A percentile compares a stretch with the other conserved stretches of the same genome.
Conservation (phyloP, 2,113 vertebrate species). For the Phycodurus eques region DNA sequence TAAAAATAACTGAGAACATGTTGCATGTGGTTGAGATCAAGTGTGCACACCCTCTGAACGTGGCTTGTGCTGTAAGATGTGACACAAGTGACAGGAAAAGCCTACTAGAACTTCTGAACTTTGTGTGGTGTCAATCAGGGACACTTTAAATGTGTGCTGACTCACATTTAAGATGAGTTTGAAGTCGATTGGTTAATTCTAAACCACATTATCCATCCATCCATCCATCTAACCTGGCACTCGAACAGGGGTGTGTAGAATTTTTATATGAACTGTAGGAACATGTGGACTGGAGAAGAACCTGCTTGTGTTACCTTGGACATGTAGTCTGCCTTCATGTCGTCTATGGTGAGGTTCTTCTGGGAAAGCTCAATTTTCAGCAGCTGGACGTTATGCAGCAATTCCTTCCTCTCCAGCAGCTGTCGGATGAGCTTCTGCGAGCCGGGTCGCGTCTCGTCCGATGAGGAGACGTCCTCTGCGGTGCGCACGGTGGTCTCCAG, state of each 20-base stretch:
- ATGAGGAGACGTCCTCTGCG: slow-evolving; percentile 91
- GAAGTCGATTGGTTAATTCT: too few species aligned
- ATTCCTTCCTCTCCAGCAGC: slow-evolving; percentile 88
- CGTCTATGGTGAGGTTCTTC: slow-evolving; percentile 91
- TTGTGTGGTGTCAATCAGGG: too few species aligned
- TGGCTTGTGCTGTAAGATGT: too few species aligned
- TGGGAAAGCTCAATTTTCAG: slow-evolving; percentile 93
- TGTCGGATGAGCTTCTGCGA: slow-evolving; percentile 85
- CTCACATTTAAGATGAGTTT: too few species aligned
- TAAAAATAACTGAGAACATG: too few species aligned
- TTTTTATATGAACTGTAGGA: background rate
- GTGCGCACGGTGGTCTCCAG: slow-evolving; percentile 94
- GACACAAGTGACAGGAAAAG: too few species aligned
- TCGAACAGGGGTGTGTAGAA: background rate
- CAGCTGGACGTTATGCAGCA: slow-evolving; percentile 87
- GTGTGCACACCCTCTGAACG: too few species aligned
- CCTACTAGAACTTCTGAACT: too few species aligned
- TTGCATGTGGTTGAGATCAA: too few species aligned
- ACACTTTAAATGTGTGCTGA: too few species aligned
- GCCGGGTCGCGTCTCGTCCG: slow-evolving; percentile 83
- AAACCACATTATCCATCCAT: too few species aligned
- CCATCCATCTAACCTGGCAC: too few species aligned
- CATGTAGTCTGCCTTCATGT: slow-evolving; percentile 90
- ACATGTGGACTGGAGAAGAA: background rate
- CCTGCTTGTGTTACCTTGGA: slow-evolving; percentile 79